phyloP scores from a whole-genome alignment of 1,140 invertebrate genomes.

The Drosophila kohkoa region DNA sequence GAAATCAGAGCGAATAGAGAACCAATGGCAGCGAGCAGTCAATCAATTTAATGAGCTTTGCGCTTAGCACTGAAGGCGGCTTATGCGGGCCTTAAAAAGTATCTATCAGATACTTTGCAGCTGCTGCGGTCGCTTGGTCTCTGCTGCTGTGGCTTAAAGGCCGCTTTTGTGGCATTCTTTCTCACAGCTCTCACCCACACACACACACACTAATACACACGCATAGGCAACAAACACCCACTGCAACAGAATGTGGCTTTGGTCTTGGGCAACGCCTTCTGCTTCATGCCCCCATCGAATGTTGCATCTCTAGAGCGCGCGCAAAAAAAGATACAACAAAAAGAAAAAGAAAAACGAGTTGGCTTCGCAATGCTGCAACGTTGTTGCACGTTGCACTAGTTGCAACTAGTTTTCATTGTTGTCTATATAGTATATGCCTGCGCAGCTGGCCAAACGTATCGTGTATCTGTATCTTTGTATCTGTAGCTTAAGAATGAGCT shows the following conservation, averaged over 20 bases:
- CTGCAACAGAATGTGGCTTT: slow-evolving; percentile 18
- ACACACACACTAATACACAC: slow-evolving; percentile 21
- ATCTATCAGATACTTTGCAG: slow-evolving; percentile 46
- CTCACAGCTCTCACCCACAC: slow-evolving; percentile 35
- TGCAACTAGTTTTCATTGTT: slow-evolving; percentile 78
- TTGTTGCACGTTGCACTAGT: slow-evolving; percentile 66
- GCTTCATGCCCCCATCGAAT: slow-evolving; percentile 6
- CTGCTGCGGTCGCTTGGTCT: slow-evolving; percentile 8
- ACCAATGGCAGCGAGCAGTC: slow-evolving; percentile 17
- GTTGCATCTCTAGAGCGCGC: slow-evolving; percentile 17
- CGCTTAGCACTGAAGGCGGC: slow-evolving; percentile 13
- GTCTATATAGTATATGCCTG: slow-evolving; percentile 37
- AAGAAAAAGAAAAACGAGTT: slow-evolving; percentile 34
- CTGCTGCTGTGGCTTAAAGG: slow-evolving; percentile 31
- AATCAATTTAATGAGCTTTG: slow-evolving; percentile 56
- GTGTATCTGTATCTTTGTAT: slow-evolving; percentile 60
- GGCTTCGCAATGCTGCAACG: slow-evolving; percentile 17
- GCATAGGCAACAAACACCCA: slow-evolving; percentile 22
- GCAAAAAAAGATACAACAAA: not conserved
- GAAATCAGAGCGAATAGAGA: slow-evolving; percentile 20
- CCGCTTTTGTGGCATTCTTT: slow-evolving; percentile 50
- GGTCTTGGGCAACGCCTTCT: slow-evolving; percentile 46
- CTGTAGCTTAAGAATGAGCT: slow-evolving; percentile 68
- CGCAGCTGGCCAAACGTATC: slow-evolving; percentile 68
- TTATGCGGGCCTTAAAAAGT: slow-evolving; percentile 48